Conservation (phyloP, 2,113 vertebrate genomes). For the Myrmecobius fasciatus region DNA sequence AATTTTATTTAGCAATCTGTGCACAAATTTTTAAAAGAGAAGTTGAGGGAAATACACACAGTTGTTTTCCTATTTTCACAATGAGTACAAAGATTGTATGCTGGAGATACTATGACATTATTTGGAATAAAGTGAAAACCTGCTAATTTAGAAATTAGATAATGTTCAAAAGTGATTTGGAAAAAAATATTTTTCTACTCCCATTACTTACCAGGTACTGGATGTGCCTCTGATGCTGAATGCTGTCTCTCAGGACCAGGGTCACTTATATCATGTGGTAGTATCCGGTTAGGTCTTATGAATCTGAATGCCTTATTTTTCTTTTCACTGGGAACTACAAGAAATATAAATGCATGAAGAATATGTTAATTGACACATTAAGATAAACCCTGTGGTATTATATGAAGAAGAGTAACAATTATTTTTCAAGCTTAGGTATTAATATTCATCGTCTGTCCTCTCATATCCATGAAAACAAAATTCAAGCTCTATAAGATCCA, state of each 20-base stretch:
- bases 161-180: constrained; percentile 37
- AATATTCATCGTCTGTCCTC: not conserved
- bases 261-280: too few species aligned
- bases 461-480: not conserved
- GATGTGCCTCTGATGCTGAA: not conserved
- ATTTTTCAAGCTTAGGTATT: not conserved
- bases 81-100: too few species aligned
- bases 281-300: too few species aligned
- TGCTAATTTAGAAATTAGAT: too few species aligned
- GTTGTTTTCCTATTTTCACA: too few species aligned
- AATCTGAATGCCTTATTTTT: constrained; percentile 90
- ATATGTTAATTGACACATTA: not conserved
- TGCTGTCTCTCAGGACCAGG: constrained; percentile 33
- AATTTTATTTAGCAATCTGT: too few species aligned
- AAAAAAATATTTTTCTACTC: constrained; percentile 18
- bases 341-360: constrained; percentile 40
- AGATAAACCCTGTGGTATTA: not conserved
- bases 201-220: constrained; percentile 34
- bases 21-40: too few species aligned
- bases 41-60: too few species aligned
- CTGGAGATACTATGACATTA: too few species aligned
- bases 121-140: too few species aligned
- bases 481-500: not conserved
- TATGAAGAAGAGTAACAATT: not conserved
- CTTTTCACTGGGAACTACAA: constrained; percentile 86